Evolutionary conservation across 2,797 vertebrate species (phyloP).

Genomic region (Malurus splendens): DNA sequence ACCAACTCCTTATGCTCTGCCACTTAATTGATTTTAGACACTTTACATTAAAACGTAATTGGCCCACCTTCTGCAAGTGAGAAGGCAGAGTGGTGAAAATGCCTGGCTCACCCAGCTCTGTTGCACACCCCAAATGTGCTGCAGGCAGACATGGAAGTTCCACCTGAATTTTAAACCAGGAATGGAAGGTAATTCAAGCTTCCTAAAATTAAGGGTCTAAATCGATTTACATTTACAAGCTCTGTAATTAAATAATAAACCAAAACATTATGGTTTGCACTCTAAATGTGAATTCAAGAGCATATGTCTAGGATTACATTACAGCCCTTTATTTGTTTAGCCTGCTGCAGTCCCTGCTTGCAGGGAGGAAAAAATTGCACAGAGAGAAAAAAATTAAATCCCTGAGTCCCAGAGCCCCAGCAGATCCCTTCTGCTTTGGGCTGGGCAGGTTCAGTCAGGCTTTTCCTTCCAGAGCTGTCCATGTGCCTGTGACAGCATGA

Average conservation of each 20-base stretch:
- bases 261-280: background rate
- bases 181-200: conserved; percentile 18
- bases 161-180: conserved; percentile 27
- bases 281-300: conserved; percentile 24
- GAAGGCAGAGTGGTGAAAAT: background rate
- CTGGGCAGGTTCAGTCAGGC: background rate
- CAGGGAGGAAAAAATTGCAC: background rate
- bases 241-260: conserved; percentile 58
- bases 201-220: conserved; percentile 36
- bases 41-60: conserved; percentile 2
- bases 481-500: background rate
- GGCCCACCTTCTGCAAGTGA: background rate
- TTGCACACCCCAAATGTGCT: background rate
- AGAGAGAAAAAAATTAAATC: background rate
- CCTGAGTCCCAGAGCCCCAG: background rate
- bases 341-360: background rate
- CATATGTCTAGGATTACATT: conserved; percentile 16
- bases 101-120: background rate
- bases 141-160: background rate
- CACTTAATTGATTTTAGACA: conserved; percentile 5
- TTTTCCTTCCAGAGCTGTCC: background rate
- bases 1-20: background rate
- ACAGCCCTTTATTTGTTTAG: conserved; percentile 28
- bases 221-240: conserved; percentile 40
- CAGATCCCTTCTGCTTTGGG: background rate